Conservation (phyloP, 2,888 invertebrate species). For the Thecocarcelia acutangulata region DNA sequence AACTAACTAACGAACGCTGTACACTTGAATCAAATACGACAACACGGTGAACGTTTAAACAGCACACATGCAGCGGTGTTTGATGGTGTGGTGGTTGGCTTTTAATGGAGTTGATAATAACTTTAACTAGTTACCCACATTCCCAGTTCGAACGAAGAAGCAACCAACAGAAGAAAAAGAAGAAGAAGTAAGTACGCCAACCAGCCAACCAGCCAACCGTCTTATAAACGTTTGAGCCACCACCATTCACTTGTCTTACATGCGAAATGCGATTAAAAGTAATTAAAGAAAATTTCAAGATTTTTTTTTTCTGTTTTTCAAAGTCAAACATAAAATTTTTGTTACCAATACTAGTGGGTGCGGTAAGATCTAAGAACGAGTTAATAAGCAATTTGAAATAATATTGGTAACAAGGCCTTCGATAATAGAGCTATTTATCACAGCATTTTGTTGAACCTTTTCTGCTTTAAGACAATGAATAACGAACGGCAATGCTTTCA, state of each 20-base stretch:
- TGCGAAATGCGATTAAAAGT: slow-evolving; percentile 73
- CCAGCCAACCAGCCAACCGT: slow-evolving; percentile 53
- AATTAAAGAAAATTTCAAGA: slow-evolving; percentile 70
- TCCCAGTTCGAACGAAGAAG: slow-evolving; percentile 55
- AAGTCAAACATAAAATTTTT: slow-evolving; percentile 59
- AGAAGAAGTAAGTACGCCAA: too few species aligned
- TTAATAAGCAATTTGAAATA: slow-evolving; percentile 11
- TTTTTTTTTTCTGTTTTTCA: slow-evolving; percentile 57
- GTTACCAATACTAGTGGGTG: slow-evolving; percentile 15
- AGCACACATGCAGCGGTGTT: slow-evolving; percentile 15
- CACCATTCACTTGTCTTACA: slow-evolving; percentile 64
- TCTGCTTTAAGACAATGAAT: too few species aligned
- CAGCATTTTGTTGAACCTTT: too few species aligned
- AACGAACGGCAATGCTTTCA: too few species aligned
- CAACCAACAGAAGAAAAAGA: slow-evolving; percentile 18
- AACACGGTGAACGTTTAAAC: slow-evolving; percentile 45
- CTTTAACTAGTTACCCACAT: slow-evolving; percentile 69
- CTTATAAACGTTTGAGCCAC: slow-evolving; percentile 49
- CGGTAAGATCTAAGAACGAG: slow-evolving; percentile 2
- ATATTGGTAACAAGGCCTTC: slow-evolving; percentile 25
- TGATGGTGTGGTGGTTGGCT: slow-evolving; percentile 3
- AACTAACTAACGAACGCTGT: slow-evolving; percentile 54
- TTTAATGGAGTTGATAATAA: slow-evolving; percentile 43
- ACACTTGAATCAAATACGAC: slow-evolving; percentile 51
- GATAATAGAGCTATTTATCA: too few species aligned